phyloP scores from a whole-genome alignment of 2,113 vertebrate species.

The Vimba vimba region DNA sequence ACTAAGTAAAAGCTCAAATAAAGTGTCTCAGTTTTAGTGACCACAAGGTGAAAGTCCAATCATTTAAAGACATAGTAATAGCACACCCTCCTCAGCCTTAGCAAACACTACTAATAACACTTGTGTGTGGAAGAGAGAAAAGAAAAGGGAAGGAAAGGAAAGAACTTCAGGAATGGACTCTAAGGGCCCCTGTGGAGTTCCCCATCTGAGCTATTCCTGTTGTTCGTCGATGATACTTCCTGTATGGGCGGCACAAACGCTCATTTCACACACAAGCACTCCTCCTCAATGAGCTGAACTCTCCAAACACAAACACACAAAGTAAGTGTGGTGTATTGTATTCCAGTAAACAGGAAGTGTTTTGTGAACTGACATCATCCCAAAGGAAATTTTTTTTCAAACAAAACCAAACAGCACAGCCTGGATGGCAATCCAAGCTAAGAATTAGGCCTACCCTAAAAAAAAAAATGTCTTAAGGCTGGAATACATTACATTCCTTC shows the following conservation, averaged over 20 bases:
- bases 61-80: neutral
- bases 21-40: neutral
- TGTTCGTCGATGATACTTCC: neutral
- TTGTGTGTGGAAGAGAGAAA: neutral
- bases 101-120: neutral
- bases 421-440: neutral
- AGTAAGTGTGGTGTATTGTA: neutral
- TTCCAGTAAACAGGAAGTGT: neutral
- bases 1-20: neutral
- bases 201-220: neutral
- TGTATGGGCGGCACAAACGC: neutral
- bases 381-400: no score
- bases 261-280: neutral
- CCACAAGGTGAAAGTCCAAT: neutral
- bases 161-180: neutral
- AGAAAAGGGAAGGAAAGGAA: neutral
- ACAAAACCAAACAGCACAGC: neutral
- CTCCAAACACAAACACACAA: conserved; percentile 18
- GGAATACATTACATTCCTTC: no score
- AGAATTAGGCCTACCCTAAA: neutral
- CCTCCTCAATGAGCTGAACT: conserved; percentile 4
- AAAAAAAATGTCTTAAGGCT: neutral
- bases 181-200: neutral
- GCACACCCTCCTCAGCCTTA: neutral
- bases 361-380: neutral